Evolutionary conservation across 2,888 invertebrate species (phyloP).

Genomic region (Drosophila suboccidentalis): DNA sequence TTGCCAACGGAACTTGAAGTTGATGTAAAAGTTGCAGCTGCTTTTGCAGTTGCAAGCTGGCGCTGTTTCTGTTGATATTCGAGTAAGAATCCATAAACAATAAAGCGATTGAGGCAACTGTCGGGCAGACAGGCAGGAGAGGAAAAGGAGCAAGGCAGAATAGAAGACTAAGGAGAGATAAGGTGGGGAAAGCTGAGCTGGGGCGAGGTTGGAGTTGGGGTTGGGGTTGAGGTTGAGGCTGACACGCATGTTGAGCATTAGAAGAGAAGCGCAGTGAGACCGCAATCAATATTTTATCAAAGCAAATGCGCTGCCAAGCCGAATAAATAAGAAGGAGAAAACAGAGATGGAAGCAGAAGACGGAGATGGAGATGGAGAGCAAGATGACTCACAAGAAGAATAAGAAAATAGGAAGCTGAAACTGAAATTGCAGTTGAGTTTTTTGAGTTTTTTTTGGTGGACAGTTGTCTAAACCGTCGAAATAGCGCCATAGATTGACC

Average conservation of each 20-base stretch:
- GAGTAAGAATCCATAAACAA: conserved; percentile 50
- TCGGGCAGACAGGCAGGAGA: not conserved
- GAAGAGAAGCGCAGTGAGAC: conserved; percentile 48
- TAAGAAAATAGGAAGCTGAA: conserved; percentile 1
- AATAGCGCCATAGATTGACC: conserved; percentile 44
- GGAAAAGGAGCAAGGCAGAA: not conserved
- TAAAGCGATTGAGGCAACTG: conserved; percentile 44
- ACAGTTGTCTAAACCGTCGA: conserved; percentile 34
- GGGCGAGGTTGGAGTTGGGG: too few relatives aligned
- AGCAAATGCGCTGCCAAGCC: conserved; percentile 47
- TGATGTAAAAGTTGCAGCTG: conserved; percentile 34
- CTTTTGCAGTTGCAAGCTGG: conserved; percentile 10
- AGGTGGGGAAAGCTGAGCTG: conserved; percentile 1
- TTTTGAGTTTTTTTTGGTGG: conserved; percentile 26
- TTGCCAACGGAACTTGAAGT: conserved; percentile 44
- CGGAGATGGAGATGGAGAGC: not conserved
- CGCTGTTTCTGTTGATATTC: conserved; percentile 27
- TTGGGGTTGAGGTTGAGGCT: too few relatives aligned
- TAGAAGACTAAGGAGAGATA: conserved; percentile 5
- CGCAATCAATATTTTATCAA: conserved; percentile 81
- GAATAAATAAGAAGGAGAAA: conserved; percentile 39
- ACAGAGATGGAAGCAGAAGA: not conserved
- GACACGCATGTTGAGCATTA: conserved; percentile 73
- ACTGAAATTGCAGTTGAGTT: conserved; percentile 40
- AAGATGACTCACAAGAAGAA: conserved; percentile 4